Conservation (phyloP, 2,113 vertebrate species). For the Anolis sagrei region DNA sequence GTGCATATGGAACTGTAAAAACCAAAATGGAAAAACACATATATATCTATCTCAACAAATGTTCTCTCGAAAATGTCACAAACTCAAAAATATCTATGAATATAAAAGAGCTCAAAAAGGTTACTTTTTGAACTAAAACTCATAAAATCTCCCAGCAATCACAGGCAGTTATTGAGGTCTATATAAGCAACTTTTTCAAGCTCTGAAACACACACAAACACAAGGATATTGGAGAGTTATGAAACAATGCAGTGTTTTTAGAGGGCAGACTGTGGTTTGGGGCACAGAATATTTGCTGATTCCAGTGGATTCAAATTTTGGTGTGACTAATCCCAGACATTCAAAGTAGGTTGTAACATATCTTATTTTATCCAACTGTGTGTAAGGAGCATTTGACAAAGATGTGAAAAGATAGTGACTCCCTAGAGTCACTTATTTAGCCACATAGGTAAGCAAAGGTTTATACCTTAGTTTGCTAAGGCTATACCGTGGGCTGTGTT, state of each 20-base stretch:
- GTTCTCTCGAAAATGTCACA: no score
- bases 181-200: no score
- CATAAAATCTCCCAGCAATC: no score
- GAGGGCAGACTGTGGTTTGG: not conserved
- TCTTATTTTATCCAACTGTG: not conserved
- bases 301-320: not conserved
- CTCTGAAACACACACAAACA: no score
- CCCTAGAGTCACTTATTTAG: not conserved
- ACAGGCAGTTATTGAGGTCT: no score
- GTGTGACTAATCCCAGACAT: not conserved
- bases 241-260: not conserved
- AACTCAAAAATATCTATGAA: no score
- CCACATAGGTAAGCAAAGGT: not conserved
- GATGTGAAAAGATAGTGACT: not conserved
- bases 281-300: slow-evolving; percentile 30
- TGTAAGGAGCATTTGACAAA: not conserved
- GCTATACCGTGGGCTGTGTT: not conserved
- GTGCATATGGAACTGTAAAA: not conserved
- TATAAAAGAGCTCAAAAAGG: no score
- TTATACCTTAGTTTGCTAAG: not conserved
- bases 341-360: not conserved
- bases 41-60: not conserved
- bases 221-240: not conserved
- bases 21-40: not conserved
- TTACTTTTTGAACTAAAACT: no score